Conservation (phyloP, 2,113 vertebrate species). For the Thryonomys swinderianus region DNA sequence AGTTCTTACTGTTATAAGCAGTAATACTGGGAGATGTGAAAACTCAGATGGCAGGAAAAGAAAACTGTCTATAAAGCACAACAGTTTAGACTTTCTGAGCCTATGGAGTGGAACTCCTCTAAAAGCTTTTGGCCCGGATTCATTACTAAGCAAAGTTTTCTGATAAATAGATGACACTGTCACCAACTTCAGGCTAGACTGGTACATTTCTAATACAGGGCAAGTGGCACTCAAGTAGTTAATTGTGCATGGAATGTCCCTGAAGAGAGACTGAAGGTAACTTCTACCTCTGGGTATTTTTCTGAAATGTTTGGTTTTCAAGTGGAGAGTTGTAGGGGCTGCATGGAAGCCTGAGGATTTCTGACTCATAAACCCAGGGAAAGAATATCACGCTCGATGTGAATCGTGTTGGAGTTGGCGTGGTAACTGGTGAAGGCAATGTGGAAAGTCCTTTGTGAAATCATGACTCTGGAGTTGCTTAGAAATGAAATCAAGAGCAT, state of each 20-base stretch:
- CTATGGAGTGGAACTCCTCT: neutral
- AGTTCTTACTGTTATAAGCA: slow-evolving; percentile 73
- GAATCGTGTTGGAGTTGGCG: neutral
- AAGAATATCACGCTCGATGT: neutral
- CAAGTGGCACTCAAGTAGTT: neutral
- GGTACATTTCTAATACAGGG: accelerated
- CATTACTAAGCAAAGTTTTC: slow-evolving; percentile 10
- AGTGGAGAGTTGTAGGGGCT: neutral
- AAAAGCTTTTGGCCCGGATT: neutral
- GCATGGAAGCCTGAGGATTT: neutral
- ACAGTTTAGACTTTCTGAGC: neutral
- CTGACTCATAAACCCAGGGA: slow-evolving; percentile 38
- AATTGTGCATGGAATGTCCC: neutral
- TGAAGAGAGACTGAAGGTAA: neutral
- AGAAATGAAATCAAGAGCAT: neutral
- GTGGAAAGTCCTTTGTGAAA: neutral
- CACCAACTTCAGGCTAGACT: neutral
- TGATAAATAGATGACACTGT: neutral
- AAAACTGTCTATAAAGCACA: slow-evolving; percentile 11
- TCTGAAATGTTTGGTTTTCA: neutral
- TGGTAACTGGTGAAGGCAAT: neutral
- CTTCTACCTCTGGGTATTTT: neutral
- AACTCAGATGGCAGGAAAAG: slow-evolving; percentile 67
- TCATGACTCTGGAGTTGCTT: neutral
- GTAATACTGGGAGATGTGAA: slow-evolving; percentile 74